Evolutionary conservation across 2,888 invertebrate genomes (phyloP).

Genomic region (Argynnis bischoffii): DNA sequence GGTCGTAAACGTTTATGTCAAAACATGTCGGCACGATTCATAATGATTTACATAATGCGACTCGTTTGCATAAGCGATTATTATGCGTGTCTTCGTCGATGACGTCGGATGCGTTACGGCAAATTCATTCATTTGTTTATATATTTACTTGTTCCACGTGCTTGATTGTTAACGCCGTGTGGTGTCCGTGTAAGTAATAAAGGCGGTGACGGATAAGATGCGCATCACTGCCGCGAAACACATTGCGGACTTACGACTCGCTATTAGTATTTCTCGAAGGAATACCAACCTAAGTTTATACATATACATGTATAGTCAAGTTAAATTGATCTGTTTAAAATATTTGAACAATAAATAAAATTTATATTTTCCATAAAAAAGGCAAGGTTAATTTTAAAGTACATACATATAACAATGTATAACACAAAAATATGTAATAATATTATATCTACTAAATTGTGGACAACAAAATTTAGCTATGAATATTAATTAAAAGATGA

Average conservation of each 20-base stretch:
- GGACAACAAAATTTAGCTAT: too few species aligned
- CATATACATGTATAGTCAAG: too few species aligned
- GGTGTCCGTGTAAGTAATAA: conserved; percentile 61
- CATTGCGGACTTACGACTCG: not conserved
- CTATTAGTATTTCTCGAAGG: not conserved
- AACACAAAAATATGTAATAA: too few species aligned
- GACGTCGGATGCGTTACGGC: conserved; percentile 68
- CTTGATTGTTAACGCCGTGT: conserved; percentile 67
- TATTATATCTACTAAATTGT: too few species aligned
- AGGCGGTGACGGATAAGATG: conserved; percentile 53
- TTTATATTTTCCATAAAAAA: too few species aligned
- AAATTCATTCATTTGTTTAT: conserved; percentile 77
- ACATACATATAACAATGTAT: too few species aligned
- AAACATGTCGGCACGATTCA: conserved; percentile 69
- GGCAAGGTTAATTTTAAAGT: too few species aligned
- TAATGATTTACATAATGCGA: conserved; percentile 78
- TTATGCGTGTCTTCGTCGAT: conserved; percentile 76
- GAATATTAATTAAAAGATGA: too few species aligned
- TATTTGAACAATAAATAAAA: too few species aligned
- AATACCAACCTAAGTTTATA: too few species aligned
- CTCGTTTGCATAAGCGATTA: conserved; percentile 79
- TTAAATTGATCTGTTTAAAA: too few species aligned
- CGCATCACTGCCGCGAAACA: conserved; percentile 21
- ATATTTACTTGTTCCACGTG: conserved; percentile 76
- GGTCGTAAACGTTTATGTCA: conserved; percentile 74